Conservation (phyloP, 2,888 invertebrate species). For the Xanthostigma xanthostigma region DNA sequence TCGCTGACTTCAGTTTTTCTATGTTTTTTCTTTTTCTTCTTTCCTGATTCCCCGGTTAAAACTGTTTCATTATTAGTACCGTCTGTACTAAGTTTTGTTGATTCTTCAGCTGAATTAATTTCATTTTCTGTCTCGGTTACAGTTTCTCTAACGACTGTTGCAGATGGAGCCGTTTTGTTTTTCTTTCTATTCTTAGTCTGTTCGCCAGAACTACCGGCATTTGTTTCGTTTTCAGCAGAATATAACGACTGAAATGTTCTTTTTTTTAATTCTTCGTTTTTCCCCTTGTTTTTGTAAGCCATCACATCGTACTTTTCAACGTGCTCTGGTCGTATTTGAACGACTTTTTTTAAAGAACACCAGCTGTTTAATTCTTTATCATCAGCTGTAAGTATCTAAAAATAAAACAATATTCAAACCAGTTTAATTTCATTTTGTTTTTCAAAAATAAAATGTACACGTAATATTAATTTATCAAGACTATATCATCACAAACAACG, state of each 20-base stretch:
- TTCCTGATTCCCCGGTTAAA: conserved; percentile 4
- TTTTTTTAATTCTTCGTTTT: conserved; percentile 57
- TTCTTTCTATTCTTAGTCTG: conserved; percentile 2
- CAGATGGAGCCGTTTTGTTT: background rate
- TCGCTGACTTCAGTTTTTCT: conserved; percentile 6
- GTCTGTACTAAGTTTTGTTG: too few species aligned
- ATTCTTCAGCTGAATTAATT: too few species aligned
- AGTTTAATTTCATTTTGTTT: background rate
- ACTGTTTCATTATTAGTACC: too few species aligned
- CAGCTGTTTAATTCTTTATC: conserved; percentile 91
- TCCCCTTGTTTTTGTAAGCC: conserved; percentile 57
- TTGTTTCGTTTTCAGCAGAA: conserved; percentile 16
- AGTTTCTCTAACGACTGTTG: conserved; percentile 1
- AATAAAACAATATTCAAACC: conserved; percentile 12
- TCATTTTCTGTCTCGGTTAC: conserved; percentile 1
- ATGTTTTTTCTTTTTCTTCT: conserved; percentile 6
- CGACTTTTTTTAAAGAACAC: conserved; percentile 81
- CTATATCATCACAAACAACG: too few species aligned
- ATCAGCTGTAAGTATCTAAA: conserved; percentile 74
- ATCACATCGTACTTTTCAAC: conserved; percentile 68
- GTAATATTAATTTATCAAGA: background rate
- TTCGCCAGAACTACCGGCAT: background rate
- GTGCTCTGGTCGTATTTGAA: conserved; percentile 59
- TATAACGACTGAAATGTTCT: conserved; percentile 70
- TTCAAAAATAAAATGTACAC: background rate